Conservation (phyloP, 2,888 invertebrate species). For the Diabrotica balteata region DNA sequence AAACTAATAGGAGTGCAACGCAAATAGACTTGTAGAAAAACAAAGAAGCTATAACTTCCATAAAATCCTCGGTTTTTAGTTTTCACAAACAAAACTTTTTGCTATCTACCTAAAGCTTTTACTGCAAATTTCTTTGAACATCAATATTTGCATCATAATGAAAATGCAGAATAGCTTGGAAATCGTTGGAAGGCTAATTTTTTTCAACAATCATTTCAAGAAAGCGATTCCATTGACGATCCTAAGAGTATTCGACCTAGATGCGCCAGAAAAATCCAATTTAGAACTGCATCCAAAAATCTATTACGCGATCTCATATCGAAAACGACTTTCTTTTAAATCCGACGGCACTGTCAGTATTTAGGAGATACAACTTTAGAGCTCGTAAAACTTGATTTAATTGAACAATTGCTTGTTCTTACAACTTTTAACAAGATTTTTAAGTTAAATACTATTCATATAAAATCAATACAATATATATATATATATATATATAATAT, state of each 20-base stretch:
- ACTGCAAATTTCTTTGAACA: slow-evolving; percentile 13
- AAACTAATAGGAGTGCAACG: no score
- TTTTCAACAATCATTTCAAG: slow-evolving; percentile 15
- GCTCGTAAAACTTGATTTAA: no score
- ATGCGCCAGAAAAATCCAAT: slow-evolving; percentile 35
- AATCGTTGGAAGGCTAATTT: slow-evolving; percentile 11
- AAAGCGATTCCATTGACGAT: slow-evolving; percentile 20
- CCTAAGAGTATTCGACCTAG: slow-evolving; percentile 14
- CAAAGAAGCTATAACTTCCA: not conserved
- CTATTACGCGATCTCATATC: slow-evolving; percentile 37
- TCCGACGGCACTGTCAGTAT: not conserved
- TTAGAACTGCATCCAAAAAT: slow-evolving; percentile 40
- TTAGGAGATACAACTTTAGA: not conserved
- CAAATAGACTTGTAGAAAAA: not conserved
- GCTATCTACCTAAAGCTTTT: slow-evolving; percentile 9
- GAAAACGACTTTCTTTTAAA: not conserved
- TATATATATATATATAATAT: no score
- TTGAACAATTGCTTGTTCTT: no score
- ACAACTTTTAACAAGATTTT: no score
- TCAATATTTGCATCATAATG: slow-evolving; percentile 16
- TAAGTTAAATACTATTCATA: no score
- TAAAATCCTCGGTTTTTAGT: not conserved
- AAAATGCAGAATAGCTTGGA: slow-evolving; percentile 7
- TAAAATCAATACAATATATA: no score
- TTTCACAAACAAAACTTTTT: slow-evolving; percentile 1